Evolutionary conservation across 2,113 vertebrate species (phyloP).

Genomic region (Noctilio leporinus): DNA sequence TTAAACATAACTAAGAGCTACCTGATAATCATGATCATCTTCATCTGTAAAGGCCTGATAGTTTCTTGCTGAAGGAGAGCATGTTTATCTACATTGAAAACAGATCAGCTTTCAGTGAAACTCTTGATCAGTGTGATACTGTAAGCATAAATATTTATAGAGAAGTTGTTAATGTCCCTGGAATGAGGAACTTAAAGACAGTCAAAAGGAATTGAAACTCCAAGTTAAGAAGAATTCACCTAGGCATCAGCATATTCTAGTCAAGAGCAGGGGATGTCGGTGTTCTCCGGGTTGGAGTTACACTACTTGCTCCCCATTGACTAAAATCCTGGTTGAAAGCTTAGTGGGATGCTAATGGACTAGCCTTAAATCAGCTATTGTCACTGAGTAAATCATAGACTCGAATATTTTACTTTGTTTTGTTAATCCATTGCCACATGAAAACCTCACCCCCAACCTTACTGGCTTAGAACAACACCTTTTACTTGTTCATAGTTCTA

Average conservation of each 20-base stretch:
- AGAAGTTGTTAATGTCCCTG: not conserved
- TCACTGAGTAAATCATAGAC: not conserved
- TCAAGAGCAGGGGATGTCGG: not conserved
- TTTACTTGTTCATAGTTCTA: not conserved
- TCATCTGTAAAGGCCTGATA: not conserved
- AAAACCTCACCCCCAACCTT: not conserved
- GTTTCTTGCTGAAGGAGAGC: not conserved
- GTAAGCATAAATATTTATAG: not conserved
- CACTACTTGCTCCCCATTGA: not conserved
- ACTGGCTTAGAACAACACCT: not conserved
- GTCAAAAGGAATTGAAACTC: constrained; percentile 14
- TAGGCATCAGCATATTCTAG: not conserved
- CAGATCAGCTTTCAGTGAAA: constrained; percentile 26
- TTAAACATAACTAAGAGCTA: not conserved
- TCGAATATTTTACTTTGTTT: not conserved
- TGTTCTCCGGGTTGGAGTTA: not conserved
- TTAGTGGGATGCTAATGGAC: not conserved
- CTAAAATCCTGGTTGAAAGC: not conserved
- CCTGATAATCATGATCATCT: not conserved
- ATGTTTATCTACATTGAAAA: not conserved
- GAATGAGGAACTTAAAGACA: constrained; percentile 53
- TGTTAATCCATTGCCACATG: not conserved
- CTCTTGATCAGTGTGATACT: not conserved
- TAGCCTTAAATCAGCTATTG: not conserved
- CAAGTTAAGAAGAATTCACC: not conserved